These are phyloP conservation scores for Melanotaenia pygmaea DNA, from an alignment of 2,797 vertebrate genomes.

Conservation along the genomic window DNA sequence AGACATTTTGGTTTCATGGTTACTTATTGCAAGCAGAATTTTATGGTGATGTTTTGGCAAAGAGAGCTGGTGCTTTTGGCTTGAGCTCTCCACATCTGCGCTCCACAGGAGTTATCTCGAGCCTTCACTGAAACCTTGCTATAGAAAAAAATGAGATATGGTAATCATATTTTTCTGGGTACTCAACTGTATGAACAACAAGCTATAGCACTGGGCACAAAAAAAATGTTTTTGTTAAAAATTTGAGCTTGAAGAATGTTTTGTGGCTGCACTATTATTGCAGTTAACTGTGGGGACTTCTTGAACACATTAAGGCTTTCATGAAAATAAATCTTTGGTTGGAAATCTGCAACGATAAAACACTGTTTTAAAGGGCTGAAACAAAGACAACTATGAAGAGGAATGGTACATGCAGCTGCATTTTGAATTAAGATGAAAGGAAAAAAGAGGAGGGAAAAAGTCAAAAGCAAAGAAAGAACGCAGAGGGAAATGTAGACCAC, in stretches of 20 bases:
- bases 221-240: slow-evolving; percentile 27
- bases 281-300: slow-evolving; percentile 59
- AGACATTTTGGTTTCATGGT: slow-evolving; percentile 77
- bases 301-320: slow-evolving; percentile 74
- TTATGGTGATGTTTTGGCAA: slow-evolving; percentile 73
- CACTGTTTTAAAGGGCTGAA: slow-evolving; percentile 61
- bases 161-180: slow-evolving; percentile 33
- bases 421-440: slow-evolving; percentile 80
- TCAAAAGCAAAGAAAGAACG: slow-evolving; percentile 55
- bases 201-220: slow-evolving; percentile 19
- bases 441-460: slow-evolving; percentile 56
- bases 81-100: slow-evolving; percentile 64
- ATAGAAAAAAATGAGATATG: slow-evolving; percentile 13
- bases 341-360: slow-evolving; percentile 65
- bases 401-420: slow-evolving; percentile 76
- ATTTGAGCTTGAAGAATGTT: slow-evolving; percentile 22
- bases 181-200: slow-evolving; percentile 33
- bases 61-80: slow-evolving; percentile 63
- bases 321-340: slow-evolving; percentile 61
- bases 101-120: slow-evolving; percentile 55
- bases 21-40: slow-evolving; percentile 74
- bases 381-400: slow-evolving; percentile 70
- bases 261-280: slow-evolving; percentile 42
- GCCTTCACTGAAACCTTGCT: slow-evolving; percentile 35
- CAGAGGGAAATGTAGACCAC: slow-evolving; percentile 75